A percentile compares a stretch with the other conserved stretches of the same genome.
These are phyloP conservation scores for Oncorhynchus kisutch DNA, from an alignment of 2,113 vertebrate genomes.

Conservation along the genomic window DNA sequence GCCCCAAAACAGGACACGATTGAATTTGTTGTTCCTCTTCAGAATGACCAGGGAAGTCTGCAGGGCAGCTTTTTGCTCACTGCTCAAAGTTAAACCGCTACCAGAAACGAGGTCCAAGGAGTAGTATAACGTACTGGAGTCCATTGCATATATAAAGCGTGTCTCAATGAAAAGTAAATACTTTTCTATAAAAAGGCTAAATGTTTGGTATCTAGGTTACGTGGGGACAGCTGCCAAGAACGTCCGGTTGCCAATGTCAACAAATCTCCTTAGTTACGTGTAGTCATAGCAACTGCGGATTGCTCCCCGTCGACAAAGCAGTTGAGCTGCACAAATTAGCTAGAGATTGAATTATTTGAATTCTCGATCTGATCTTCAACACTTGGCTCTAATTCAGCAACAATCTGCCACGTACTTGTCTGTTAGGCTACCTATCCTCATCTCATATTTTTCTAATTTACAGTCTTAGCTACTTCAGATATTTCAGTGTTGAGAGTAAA, in stretches of 20 bases:
- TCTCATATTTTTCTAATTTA: too few relatives aligned
- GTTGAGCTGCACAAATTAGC: too few relatives aligned
- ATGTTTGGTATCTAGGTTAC: not conserved
- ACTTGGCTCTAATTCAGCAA: too few relatives aligned
- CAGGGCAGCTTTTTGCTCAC: constrained; percentile 79
- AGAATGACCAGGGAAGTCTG: constrained; percentile 80
- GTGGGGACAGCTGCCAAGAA: not conserved
- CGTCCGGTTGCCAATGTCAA: constrained; percentile 40
- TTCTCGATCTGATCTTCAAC: too few relatives aligned
- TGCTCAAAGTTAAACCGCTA: constrained; percentile 76
- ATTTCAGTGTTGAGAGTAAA: too few relatives aligned
- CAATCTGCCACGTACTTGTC: too few relatives aligned
- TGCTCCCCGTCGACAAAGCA: too few relatives aligned
- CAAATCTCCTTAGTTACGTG: constrained; percentile 33
- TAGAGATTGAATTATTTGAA: too few relatives aligned
- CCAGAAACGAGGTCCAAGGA: constrained; percentile 78
- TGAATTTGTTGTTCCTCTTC: constrained; percentile 80
- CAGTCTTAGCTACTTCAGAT: too few relatives aligned
- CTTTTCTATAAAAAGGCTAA: not conserved
- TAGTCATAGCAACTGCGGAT: constrained; percentile 34
- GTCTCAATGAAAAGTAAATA: not conserved
- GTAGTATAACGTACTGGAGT: constrained; percentile 67
- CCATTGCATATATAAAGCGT: constrained; percentile 68
- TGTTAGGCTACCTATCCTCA: too few relatives aligned
- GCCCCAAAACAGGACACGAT: constrained; percentile 87